These are phyloP conservation scores for Allygus modestus DNA, from an alignment of 2,888 invertebrate genomes.

Conservation along the genomic window DNA sequence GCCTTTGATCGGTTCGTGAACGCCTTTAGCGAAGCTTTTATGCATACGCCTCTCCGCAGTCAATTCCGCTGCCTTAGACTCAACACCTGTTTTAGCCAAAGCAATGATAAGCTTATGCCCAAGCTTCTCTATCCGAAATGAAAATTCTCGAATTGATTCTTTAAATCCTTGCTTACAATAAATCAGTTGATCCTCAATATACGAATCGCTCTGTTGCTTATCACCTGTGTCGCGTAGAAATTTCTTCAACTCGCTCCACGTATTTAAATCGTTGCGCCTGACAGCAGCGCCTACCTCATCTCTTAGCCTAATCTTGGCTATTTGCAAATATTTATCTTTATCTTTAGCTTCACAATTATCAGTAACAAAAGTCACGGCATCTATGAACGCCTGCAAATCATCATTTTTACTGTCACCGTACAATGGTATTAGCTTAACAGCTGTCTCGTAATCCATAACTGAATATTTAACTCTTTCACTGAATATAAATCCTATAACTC, in stretches of 20 bases:
- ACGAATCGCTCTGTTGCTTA: constrained; percentile 34
- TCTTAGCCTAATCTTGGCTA: constrained; percentile 33
- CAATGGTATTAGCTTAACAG: constrained; percentile 31
- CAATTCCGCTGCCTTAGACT: constrained; percentile 17
- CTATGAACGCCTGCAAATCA: constrained; percentile 19
- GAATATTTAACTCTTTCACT: too few relatives aligned
- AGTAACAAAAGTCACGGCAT: constrained; percentile 28
- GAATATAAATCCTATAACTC: too few relatives aligned
- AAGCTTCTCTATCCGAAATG: background rate
- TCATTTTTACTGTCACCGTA: constrained; percentile 23
- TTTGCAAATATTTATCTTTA: constrained; percentile 6
- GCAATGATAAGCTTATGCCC: constrained; percentile 47
- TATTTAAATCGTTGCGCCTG: constrained; percentile 23
- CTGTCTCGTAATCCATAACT: constrained; percentile 48
- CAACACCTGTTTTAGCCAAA: background rate
- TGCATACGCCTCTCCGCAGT: constrained; percentile 11
- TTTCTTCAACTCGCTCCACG: background rate
- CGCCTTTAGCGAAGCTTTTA: constrained; percentile 16
- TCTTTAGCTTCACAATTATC: constrained; percentile 8
- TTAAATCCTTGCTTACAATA: background rate
- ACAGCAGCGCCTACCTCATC: constrained; percentile 21
- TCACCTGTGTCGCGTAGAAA: constrained; percentile 11
- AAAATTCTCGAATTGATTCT: constrained; percentile 12
- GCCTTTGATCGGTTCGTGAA: background rate
- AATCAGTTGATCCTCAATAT: constrained; percentile 32